Conservation (phyloP, 30 jellyfish, hydroid and myxozoan species). For the Hydra vulgaris region DNA sequence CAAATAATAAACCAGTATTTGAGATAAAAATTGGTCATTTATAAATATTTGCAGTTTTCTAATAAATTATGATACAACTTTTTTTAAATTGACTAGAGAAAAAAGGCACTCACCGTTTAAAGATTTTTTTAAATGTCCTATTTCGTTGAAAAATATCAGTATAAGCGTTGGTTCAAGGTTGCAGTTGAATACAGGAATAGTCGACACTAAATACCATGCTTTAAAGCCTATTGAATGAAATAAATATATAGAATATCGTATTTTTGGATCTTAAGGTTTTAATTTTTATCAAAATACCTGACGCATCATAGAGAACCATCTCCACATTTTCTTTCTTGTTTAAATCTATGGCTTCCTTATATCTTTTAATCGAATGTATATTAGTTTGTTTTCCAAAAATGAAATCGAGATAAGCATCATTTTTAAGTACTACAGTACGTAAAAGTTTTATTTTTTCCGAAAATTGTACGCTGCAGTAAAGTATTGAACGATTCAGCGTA, state of each 20-base stretch:
- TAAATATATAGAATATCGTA: background rate
- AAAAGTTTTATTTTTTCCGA: constrained; percentile 39
- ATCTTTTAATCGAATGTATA: constrained; percentile 26
- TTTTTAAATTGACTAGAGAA: too few relatives aligned
- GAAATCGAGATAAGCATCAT: constrained; percentile 35
- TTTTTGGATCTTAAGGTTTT: background rate
- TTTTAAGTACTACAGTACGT: constrained; percentile 34
- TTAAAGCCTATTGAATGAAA: constrained; percentile 25
- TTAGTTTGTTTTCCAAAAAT: constrained; percentile 50
- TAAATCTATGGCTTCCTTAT: constrained; percentile 27
- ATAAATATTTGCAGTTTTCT: too few relatives aligned
- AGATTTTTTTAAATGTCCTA: constrained; percentile 54
- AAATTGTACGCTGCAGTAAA: constrained; percentile 56
- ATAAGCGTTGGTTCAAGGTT: constrained; percentile 30
- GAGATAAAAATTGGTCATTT: too few relatives aligned
- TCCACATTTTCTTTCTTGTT: constrained; percentile 38
- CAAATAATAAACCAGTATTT: too few relatives aligned
- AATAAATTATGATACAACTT: too few relatives aligned
- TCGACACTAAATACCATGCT: constrained; percentile 55
- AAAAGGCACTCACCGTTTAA: constrained; percentile 59
- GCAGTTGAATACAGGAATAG: constrained; percentile 42
- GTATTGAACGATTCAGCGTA: constrained; percentile 34
- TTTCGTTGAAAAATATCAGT: constrained; percentile 56
- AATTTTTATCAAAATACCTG: constrained; percentile 12
- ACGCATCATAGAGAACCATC: constrained; percentile 42